Percentiles rank a stretch among this genome's conserved stretches.
phyloP scores from a whole-genome alignment of 1,140 invertebrate genomes.

The Nasonia vitripennis region DNA sequence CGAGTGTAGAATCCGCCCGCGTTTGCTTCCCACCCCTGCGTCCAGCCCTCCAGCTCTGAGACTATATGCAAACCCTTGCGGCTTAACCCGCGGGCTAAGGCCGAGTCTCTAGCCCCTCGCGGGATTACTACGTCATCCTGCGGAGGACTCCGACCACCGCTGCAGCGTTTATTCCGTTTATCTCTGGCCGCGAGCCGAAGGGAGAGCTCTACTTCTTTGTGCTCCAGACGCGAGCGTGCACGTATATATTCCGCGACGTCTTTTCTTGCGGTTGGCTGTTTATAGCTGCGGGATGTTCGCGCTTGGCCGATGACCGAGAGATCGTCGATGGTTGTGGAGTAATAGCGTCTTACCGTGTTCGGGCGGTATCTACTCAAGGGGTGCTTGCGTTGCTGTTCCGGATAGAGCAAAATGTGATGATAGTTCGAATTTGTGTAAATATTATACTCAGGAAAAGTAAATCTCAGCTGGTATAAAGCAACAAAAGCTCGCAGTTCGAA shows the following conservation, averaged over 20 bases:
- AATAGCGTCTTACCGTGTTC: not conserved
- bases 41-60: not conserved
- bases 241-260: not conserved
- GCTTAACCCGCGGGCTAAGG: conserved; percentile 64
- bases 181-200: conserved; percentile 55
- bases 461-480: not conserved
- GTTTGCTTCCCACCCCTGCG: conserved; percentile 24
- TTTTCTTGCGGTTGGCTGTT: not conserved
- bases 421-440: not conserved
- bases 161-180: conserved; percentile 21
- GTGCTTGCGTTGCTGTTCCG: too few relatives aligned
- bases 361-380: not conserved
- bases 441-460: not conserved
- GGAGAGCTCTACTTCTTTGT: conserved; percentile 2
- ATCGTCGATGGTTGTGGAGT: too few relatives aligned
- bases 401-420: not conserved
- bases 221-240: not conserved
- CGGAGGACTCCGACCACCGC: conserved; percentile 41
- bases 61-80: conserved; percentile 65
- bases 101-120: conserved; percentile 56
- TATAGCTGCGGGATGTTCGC: too few relatives aligned
- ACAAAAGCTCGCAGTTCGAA: not conserved
- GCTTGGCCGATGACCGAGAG: too few relatives aligned
- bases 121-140: conserved; percentile 67
- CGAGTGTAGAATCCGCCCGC: conserved; percentile 46